Conservation (phyloP, 2,113 vertebrate species). For the Nematolebias whitei region DNA sequence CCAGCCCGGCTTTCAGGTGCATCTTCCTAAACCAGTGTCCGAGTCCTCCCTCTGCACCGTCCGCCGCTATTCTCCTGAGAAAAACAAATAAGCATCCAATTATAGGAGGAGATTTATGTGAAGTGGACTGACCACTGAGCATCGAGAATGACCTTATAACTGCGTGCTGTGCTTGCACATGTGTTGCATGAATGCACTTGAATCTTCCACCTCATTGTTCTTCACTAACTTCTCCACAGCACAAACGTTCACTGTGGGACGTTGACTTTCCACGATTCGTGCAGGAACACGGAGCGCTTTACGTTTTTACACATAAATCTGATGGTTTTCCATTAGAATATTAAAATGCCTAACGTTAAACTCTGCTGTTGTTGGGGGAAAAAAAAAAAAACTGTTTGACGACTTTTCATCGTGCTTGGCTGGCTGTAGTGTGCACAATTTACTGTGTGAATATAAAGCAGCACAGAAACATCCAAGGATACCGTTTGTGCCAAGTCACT, state of each 20-base stretch:
- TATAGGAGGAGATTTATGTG: constrained; percentile 31
- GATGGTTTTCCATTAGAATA: background rate
- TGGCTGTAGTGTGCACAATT: too few species aligned
- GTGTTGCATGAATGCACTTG: constrained; percentile 21
- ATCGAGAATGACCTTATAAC: constrained; percentile 28
- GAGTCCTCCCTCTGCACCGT: background rate
- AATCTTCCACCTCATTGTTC: constrained; percentile 68
- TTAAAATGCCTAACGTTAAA: background rate
- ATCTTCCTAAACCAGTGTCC: constrained; percentile 28
- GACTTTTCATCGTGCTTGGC: too few species aligned
- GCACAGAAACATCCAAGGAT: constrained; percentile 26
- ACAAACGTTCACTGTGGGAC: constrained; percentile 32
- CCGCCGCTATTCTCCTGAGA: constrained; percentile 2
- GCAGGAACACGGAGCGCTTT: background rate
- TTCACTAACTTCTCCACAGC: constrained; percentile 33
- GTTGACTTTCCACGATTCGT: constrained; percentile 2
- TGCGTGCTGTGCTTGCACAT: constrained; percentile 35
- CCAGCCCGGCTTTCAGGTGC: constrained; percentile 1
- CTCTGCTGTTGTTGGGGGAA: too few species aligned
- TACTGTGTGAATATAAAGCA: too few species aligned
- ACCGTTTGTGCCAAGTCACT: constrained; percentile 43
- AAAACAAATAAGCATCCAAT: constrained; percentile 50
- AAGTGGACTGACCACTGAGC: constrained; percentile 32
- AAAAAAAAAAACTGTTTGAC: too few species aligned
- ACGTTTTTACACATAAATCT: background rate